phyloP scores from a whole-genome alignment of 2,888 invertebrate species.

The Erebia palarica region DNA sequence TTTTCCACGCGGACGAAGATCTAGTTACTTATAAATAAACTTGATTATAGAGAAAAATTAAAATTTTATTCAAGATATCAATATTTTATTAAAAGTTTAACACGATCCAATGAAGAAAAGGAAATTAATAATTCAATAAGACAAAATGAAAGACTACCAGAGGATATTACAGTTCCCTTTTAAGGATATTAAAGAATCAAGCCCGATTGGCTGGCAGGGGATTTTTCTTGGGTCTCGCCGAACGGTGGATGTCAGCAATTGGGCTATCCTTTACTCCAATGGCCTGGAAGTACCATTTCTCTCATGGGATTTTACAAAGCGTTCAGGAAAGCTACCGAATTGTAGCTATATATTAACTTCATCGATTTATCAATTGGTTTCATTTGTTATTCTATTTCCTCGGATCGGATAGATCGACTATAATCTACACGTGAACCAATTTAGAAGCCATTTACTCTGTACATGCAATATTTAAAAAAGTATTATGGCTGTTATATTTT shows the following conservation, averaged over 20 bases:
- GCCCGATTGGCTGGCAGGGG: background rate
- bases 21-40: too few relatives aligned
- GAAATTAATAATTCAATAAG: constrained; percentile 2
- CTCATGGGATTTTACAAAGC: constrained; percentile 22
- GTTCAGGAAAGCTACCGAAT: constrained; percentile 17
- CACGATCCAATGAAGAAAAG: background rate
- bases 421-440: background rate
- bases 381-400: constrained; percentile 12
- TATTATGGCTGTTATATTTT: too few relatives aligned
- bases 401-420: background rate
- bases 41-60: too few relatives aligned
- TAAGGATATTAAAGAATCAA: constrained; percentile 16
- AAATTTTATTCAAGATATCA: too few relatives aligned
- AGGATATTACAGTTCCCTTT: constrained; percentile 12
- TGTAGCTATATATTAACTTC: constrained; percentile 14
- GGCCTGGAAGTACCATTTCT: constrained; percentile 23
- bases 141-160: background rate
- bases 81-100: too few relatives aligned
- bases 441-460: background rate
- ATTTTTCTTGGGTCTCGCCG: constrained; percentile 14
- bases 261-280: constrained; percentile 22
- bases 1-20: too few relatives aligned
- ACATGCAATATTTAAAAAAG: background rate
- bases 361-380: constrained; percentile 18
- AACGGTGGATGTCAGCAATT: constrained; percentile 21